Evolutionary conservation across 2,888 invertebrate species (phyloP).

Genomic region (Perizoma flavofasciatum): DNA sequence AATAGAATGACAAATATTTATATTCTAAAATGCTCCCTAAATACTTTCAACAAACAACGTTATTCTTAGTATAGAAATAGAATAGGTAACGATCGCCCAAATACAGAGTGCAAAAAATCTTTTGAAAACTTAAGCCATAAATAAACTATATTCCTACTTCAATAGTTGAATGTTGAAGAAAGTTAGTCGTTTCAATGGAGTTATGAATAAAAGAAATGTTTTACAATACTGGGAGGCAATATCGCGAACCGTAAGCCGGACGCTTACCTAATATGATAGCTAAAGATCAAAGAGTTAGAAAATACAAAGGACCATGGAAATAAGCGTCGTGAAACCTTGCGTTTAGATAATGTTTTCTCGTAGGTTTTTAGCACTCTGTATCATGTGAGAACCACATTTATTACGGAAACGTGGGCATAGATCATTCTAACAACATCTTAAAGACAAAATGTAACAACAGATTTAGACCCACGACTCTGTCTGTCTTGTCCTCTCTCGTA

Average conservation of each 20-base stretch:
- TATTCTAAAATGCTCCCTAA: slow-evolving; percentile 61
- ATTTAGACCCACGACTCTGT: slow-evolving; percentile 36
- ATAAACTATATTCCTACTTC: slow-evolving; percentile 9
- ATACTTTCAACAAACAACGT: slow-evolving; percentile 74
- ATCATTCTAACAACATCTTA: slow-evolving; percentile 61
- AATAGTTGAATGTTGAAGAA: slow-evolving; percentile 4
- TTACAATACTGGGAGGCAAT: slow-evolving; percentile 5
- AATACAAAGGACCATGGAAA: slow-evolving; percentile 5
- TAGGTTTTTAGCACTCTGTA: slow-evolving; percentile 27
- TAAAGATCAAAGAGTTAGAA: slow-evolving; percentile 3
- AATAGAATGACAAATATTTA: slow-evolving; percentile 48
- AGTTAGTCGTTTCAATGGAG: background rate
- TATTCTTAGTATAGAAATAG: slow-evolving; percentile 64
- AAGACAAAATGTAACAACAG: slow-evolving; percentile 68
- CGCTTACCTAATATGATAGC: slow-evolving; percentile 1
- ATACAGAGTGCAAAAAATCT: slow-evolving; percentile 32
- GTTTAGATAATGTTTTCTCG: background rate
- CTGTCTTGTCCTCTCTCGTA: slow-evolving; percentile 20
- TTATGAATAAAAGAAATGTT: background rate
- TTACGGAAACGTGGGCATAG: slow-evolving; percentile 41
- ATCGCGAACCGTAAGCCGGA: slow-evolving; percentile 2
- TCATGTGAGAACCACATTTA: slow-evolving; percentile 32
- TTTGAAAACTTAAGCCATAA: slow-evolving; percentile 16
- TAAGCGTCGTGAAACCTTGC: background rate
- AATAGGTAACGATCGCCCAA: slow-evolving; percentile 47